Percentiles rank a stretch among this genome's conserved stretches.
Conservation (phyloP, 1,140 invertebrate species). For the Phthorimaea operculella region DNA sequence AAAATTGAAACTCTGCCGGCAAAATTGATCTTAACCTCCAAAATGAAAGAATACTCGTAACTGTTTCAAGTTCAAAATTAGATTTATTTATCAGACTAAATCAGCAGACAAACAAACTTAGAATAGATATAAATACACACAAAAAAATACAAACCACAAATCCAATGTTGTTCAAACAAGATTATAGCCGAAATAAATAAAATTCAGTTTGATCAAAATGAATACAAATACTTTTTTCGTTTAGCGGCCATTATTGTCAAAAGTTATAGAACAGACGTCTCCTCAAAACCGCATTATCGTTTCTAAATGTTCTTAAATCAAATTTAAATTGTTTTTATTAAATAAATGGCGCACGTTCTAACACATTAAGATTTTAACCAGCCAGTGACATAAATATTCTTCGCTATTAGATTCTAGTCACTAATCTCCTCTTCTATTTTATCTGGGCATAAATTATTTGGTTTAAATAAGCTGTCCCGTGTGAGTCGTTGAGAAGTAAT, state of each 20-base stretch:
- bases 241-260: background rate
- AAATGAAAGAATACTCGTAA: too few relatives aligned
- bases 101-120: too few relatives aligned
- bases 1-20: too few relatives aligned
- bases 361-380: conserved; percentile 29
- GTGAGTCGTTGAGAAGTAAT: conserved; percentile 45
- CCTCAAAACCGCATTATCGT: background rate
- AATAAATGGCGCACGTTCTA: conserved; percentile 43
- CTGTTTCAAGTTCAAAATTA: too few relatives aligned
- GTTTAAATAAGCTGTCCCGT: conserved; percentile 44
- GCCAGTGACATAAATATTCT: conserved; percentile 44
- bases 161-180: too few relatives aligned
- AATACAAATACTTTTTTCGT: background rate
- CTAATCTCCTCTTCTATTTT: conserved; percentile 36
- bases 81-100: too few relatives aligned
- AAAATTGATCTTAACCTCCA: too few relatives aligned
- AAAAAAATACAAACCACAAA: too few relatives aligned
- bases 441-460: conserved; percentile 52
- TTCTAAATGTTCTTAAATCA: conserved; percentile 38
- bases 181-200: background rate
- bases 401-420: conserved; percentile 44
- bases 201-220: background rate
- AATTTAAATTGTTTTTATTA: conserved; percentile 45
- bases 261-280: background rate
- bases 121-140: too few relatives aligned